Evolutionary conservation across 2,888 invertebrate genomes (phyloP).

Genomic region (Leucophenga maculata): DNA sequence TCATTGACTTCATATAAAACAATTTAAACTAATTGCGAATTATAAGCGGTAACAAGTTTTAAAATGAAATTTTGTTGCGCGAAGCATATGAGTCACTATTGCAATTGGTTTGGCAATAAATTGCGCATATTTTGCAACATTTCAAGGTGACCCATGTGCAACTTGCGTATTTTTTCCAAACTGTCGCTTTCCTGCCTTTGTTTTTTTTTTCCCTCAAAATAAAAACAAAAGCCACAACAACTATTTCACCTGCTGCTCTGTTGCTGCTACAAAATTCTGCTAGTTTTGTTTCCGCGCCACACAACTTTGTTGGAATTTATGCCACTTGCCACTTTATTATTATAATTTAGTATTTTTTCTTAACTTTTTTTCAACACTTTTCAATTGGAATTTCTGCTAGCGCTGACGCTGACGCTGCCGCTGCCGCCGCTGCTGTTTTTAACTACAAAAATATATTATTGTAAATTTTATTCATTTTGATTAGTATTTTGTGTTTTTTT

Average conservation of each 20-base stretch:
- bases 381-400: neutral
- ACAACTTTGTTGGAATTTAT: conserved; percentile 60
- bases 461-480: conserved; percentile 35
- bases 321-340: conserved; percentile 57
- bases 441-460: conserved; percentile 47
- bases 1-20: too few relatives aligned
- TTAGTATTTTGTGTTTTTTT: conserved; percentile 31
- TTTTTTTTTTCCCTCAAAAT: too few relatives aligned
- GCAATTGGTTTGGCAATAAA: too few relatives aligned
- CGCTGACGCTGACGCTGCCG: conserved; percentile 25
- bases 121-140: too few relatives aligned
- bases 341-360: conserved; percentile 19
- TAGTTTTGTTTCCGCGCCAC: conserved; percentile 38
- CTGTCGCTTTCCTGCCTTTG: neutral
- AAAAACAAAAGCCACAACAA: conserved; percentile 22
- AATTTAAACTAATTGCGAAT: too few relatives aligned
- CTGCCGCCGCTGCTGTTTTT: conserved; percentile 55
- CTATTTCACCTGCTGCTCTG: conserved; percentile 28
- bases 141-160: too few relatives aligned
- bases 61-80: too few relatives aligned
- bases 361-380: neutral
- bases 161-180: too few relatives aligned
- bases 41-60: too few relatives aligned
- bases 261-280: conserved; percentile 9
- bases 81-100: too few relatives aligned